Conservation (phyloP, 2,888 invertebrate genomes). For the Corbicula japonica region DNA sequence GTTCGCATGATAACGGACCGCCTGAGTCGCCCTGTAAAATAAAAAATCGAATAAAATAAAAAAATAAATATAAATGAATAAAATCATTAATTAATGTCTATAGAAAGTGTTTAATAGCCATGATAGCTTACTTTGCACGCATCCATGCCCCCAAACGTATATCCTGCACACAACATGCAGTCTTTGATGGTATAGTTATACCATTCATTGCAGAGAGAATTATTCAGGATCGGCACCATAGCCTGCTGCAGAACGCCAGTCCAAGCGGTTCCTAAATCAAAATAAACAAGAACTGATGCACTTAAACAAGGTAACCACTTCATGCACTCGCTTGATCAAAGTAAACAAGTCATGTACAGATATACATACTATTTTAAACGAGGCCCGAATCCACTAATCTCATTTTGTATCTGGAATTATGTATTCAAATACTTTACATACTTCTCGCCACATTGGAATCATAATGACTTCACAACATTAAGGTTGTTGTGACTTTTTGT, state of each 20-base stretch:
- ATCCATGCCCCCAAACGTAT: constrained; percentile 70
- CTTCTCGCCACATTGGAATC: no score
- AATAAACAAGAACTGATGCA: background rate
- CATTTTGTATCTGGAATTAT: no score
- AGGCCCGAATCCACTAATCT: no score
- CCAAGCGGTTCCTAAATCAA: constrained; percentile 39
- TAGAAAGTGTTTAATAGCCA: background rate
- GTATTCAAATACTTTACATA: no score
- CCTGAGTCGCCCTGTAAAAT: constrained; percentile 91
- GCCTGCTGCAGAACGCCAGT: constrained; percentile 57
- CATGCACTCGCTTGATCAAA: no score
- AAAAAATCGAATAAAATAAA: background rate
- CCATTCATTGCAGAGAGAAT: constrained; percentile 56
- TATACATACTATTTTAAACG: no score
- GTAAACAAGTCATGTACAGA: no score
- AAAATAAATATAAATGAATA: background rate
- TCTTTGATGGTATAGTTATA: constrained; percentile 50
- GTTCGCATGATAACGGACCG: constrained; percentile 90
- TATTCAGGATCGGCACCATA: constrained; percentile 65
- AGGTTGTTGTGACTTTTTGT: no score
- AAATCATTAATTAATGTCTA: background rate
- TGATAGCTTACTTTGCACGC: constrained; percentile 63
- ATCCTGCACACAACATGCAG: constrained; percentile 70
- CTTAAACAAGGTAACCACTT: no score
- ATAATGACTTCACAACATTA: no score